Base-by-base conservation (phyloP, 1,140 invertebrate species). In the Steinernema khuongi region DNA sequence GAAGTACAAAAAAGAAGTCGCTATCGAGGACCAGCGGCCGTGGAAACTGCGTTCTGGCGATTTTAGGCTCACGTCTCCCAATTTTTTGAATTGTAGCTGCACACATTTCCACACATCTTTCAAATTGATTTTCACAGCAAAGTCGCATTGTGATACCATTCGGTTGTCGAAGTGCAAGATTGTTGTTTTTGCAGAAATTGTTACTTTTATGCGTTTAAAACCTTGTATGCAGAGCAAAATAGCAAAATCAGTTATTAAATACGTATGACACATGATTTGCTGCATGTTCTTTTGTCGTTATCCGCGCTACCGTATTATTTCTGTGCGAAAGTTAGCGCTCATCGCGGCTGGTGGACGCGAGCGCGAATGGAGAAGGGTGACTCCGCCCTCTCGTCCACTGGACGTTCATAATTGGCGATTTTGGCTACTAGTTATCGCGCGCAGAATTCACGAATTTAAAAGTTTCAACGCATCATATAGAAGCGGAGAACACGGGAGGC, bases 81-180 rank as follows among this genome's bases (percentile, higher is more conserved):
- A 60, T 60, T 60, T 60, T 60, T 60, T 60, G 50, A 60, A 60
- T 60, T 22, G 11, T 4, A 17, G 7, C 7, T 7, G 4, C 50
- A 60, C 50, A 60, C 50, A 60, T 22, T 60, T 60, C 50, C 50
- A 60, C 50, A 60, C 50, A 60, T 60, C 50, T 60, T 60, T 60
- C 50, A 60, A 60, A 60, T 60, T 60, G 50, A 60, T 60, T 22
- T 14, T 60, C 4, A 2, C 14, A 22, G 50, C 14, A 60, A 60
- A n/a, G 14, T 60, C 11, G 7, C 50, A 22, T 60, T 14, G 50
- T 60, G 50, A 60, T 60, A 60, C 50, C 14, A 60, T n/a, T 26
- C 50, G 50, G 36, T n/a, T 7, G 36, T 11, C n/a, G 7, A 11
- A 11, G 36, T 11, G 7, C 7, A 41, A 41, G 26, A 14, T 60